A percentile compares a stretch with the other conserved stretches of the same genome.
Evolutionary conservation across 2,888 invertebrate genomes (phyloP).

Genomic region (Lacanobia wlatinum): DNA sequence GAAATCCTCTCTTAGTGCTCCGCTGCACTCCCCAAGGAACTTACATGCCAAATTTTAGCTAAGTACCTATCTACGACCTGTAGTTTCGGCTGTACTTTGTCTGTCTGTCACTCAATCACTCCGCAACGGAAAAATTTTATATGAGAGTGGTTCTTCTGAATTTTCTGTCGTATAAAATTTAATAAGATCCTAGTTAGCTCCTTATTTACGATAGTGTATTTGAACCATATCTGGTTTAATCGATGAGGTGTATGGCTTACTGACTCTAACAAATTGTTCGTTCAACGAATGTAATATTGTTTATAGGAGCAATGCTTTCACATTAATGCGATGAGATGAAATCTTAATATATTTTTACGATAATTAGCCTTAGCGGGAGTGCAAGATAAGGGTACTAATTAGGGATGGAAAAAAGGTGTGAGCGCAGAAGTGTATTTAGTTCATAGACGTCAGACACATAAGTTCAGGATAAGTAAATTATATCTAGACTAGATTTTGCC

Average conservation of each 20-base stretch:
- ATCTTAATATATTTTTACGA: conserved; percentile 25
- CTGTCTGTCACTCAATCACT: too few species aligned
- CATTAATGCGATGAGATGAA: conserved; percentile 35
- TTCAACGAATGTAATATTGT: conserved; percentile 37
- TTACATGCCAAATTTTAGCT: too few species aligned
- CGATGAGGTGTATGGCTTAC: conserved; percentile 42
- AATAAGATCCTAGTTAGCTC: conserved; percentile 51
- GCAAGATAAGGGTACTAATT: not conserved
- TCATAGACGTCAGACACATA: not conserved
- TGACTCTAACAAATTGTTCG: conserved; percentile 44
- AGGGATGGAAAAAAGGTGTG: not conserved
- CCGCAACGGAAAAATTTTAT: too few species aligned
- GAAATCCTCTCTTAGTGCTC: too few species aligned
- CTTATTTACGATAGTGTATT: conserved; percentile 52
- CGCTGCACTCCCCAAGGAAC: too few species aligned
- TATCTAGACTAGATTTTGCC: too few species aligned
- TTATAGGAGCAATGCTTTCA: conserved; percentile 9
- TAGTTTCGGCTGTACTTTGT: too few species aligned
- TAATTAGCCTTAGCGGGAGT: conserved; percentile 12
- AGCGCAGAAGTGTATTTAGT: not conserved
- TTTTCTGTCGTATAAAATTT: not conserved
- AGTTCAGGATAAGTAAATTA: not conserved
- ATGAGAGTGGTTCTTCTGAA: conserved; percentile 31
- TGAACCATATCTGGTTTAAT: conserved; percentile 53
- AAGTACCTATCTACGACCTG: too few species aligned